Evolutionary conservation across 2,888 invertebrate genomes (phyloP).

Genomic region (Brachylomia viminalis): DNA sequence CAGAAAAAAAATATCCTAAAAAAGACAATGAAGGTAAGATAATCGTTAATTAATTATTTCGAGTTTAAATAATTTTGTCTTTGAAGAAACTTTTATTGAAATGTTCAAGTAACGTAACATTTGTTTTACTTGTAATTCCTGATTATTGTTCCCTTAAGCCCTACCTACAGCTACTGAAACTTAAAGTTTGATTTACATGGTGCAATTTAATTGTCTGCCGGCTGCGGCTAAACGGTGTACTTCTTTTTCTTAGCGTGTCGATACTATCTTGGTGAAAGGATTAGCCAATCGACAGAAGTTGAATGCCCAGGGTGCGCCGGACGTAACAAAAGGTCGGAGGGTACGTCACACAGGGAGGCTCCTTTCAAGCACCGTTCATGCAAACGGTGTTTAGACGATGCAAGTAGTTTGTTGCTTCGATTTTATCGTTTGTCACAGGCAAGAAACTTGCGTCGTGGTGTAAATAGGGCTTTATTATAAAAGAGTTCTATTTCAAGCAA

Average conservation of each 20-base stretch:
- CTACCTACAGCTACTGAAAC: background rate
- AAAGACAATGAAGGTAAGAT: conserved; percentile 42
- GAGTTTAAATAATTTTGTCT: background rate
- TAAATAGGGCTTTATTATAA: background rate
- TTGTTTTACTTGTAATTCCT: background rate
- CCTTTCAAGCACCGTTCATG: no score
- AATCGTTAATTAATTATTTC: background rate
- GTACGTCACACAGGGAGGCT: no score
- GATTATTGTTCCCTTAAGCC: background rate
- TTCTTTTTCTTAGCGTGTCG: no score
- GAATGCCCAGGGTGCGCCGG: no score
- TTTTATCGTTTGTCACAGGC: background rate
- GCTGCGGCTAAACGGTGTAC: no score
- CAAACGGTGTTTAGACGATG: no score
- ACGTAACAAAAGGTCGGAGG: no score
- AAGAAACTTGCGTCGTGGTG: background rate
- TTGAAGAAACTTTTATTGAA: background rate
- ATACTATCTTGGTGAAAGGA: background rate
- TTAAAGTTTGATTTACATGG: background rate
- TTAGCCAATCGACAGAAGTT: no score
- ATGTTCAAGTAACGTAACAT: background rate
- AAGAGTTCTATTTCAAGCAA: background rate
- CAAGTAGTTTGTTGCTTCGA: background rate
- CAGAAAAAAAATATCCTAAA: conserved; percentile 47
- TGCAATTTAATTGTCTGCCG: no score